phyloP scores from a whole-genome alignment of 2,888 invertebrate genomes.

The Lutraria lutraria region DNA sequence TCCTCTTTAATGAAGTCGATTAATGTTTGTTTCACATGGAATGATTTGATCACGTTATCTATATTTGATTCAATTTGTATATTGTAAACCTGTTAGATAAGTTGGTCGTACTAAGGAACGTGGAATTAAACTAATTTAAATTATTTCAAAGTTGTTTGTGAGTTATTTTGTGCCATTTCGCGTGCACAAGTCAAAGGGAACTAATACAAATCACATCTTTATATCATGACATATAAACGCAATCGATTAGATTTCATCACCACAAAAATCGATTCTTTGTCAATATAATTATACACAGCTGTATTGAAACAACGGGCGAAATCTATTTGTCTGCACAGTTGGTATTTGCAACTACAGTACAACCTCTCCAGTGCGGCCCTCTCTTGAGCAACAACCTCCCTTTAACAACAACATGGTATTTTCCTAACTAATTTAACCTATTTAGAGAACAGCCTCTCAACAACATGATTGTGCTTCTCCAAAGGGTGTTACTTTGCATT shows the following conservation, averaged over 20 bases:
- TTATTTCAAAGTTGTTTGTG: neutral
- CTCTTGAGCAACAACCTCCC: too few species aligned
- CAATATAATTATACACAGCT: neutral
- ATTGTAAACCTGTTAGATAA: neutral
- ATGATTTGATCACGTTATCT: neutral
- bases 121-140: neutral
- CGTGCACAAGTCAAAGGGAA: neutral
- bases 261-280: neutral
- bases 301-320: too few species aligned
- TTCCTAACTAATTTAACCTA: too few species aligned
- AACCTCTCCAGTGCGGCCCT: too few species aligned
- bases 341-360: too few species aligned
- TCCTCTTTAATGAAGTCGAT: too few species aligned
- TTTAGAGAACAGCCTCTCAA: too few species aligned
- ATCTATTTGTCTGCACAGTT: too few species aligned
- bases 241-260: neutral
- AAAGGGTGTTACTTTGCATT: too few species aligned
- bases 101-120: neutral
- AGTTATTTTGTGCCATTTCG: neutral
- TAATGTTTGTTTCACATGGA: too few species aligned
- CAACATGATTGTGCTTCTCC: too few species aligned
- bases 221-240: neutral
- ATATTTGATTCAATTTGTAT: neutral
- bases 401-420: too few species aligned
- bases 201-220: neutral